A percentile compares a stretch with the other conserved stretches of the same genome.
Evolutionary conservation across 2,797 vertebrate species (phyloP).

Genomic region (Bufotes viridis): DNA sequence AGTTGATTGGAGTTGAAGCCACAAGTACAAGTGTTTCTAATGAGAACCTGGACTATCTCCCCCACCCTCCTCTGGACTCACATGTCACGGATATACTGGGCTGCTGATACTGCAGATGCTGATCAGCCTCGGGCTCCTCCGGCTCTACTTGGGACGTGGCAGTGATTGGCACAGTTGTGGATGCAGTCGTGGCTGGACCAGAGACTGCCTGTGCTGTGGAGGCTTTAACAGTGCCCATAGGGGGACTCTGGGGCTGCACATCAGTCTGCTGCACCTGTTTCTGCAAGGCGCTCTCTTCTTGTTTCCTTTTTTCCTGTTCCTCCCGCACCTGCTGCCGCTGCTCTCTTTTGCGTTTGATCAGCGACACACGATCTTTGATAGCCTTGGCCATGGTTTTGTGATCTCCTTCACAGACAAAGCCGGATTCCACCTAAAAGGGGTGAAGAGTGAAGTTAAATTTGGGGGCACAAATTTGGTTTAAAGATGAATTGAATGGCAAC

Average conservation of each 20-base stretch:
- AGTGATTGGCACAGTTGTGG: constrained; percentile 67
- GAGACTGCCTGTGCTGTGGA: constrained; percentile 65
- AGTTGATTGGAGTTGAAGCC: not conserved
- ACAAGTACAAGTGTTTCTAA: not conserved
- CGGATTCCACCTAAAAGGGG: constrained; percentile 88
- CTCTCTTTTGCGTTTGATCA: constrained; percentile 93
- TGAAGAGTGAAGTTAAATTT: not conserved
- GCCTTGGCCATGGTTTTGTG: constrained; percentile 99
- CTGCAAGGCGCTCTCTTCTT: constrained; percentile 82
- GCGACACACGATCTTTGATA: constrained; percentile 94
- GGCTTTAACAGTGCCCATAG: constrained; percentile 75
- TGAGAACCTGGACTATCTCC: not conserved
- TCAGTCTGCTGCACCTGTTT: constrained; percentile 74
- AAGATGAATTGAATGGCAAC: too few species aligned
- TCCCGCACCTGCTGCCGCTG: constrained; percentile 91
- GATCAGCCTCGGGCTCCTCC: constrained; percentile 89
- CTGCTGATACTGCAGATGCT: constrained; percentile 83
- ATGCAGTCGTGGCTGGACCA: constrained; percentile 63
- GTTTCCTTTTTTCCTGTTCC: constrained; percentile 89
- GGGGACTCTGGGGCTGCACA: constrained; percentile 72
- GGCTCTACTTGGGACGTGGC: constrained; percentile 83
- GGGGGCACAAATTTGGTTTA: too few species aligned
- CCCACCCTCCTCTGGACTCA: constrained; percentile 68
- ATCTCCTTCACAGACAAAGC: constrained; percentile 96
- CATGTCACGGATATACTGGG: constrained; percentile 78